Percentiles rank a stretch among this genome's conserved stretches.
Evolutionary conservation across 2,797 vertebrate genomes (phyloP).

Genomic region (Sebastes baramenuke): DNA sequence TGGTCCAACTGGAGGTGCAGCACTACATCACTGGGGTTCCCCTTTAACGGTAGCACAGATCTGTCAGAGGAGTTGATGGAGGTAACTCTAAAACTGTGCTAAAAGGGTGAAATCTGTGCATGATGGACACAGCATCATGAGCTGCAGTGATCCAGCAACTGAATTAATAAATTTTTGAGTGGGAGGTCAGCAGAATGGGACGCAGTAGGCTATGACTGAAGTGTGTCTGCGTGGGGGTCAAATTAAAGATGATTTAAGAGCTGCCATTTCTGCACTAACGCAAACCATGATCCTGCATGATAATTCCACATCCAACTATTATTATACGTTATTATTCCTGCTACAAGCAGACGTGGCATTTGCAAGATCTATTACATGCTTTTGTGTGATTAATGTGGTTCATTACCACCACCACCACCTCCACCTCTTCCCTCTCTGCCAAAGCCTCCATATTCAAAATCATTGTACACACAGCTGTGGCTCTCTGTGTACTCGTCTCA

Average conservation of each 20-base stretch:
- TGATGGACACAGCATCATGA: neutral
- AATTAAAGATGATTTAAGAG: neutral
- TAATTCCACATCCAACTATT: neutral
- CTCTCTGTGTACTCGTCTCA: constrained; percentile 48
- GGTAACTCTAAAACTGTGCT: neutral
- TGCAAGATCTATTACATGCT: constrained; percentile 5
- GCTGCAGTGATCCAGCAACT: neutral
- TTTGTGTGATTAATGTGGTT: constrained; percentile 40
- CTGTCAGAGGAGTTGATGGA: neutral
- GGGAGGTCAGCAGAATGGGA: constrained; percentile 16
- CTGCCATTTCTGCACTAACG: neutral
- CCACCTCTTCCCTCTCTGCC: neutral
- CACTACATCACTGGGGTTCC: neutral
- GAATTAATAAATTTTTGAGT: constrained; percentile 33
- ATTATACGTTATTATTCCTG: neutral
- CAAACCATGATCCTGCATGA: neutral
- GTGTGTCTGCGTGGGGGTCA: neutral
- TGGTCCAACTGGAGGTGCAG: neutral
- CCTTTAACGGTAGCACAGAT: neutral
- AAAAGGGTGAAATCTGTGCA: neutral
- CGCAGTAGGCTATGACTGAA: neutral
- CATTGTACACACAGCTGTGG: constrained; percentile 53
- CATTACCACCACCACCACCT: neutral
- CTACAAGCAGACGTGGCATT: neutral
- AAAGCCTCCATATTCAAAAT: constrained; percentile 22